phyloP scores from a whole-genome alignment of 2,888 invertebrate genomes.

The Alloplasta piceator region DNA sequence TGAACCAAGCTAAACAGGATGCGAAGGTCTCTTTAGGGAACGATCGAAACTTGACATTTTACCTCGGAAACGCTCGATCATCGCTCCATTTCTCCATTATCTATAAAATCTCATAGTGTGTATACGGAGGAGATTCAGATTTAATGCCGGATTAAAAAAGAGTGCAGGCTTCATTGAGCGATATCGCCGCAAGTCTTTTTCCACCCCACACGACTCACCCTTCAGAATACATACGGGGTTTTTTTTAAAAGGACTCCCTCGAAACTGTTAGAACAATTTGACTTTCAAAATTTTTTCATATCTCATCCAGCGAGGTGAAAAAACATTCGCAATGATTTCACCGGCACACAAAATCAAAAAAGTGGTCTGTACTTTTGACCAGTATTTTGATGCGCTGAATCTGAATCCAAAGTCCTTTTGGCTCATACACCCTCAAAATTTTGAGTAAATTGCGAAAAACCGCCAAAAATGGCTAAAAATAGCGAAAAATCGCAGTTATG shows the following conservation, averaged over 20 bases:
- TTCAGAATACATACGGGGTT: neutral
- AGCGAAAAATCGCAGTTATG: too few species aligned
- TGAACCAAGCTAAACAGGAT: constrained; percentile 18
- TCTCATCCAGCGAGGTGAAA: too few species aligned
- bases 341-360: too few species aligned
- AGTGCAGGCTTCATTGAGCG: constrained; percentile 32
- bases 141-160: constrained; percentile 36
- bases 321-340: too few species aligned
- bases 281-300: constrained; percentile 16
- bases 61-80: constrained; percentile 31
- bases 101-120: neutral
- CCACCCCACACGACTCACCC: neutral
- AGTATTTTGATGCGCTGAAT: too few species aligned
- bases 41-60: constrained; percentile 38
- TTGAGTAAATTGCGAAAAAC: too few species aligned
- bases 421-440: too few species aligned
- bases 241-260: constrained; percentile 18
- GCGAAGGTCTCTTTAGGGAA: neutral
- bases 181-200: constrained; percentile 23
- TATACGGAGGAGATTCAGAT: neutral
- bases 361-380: too few species aligned
- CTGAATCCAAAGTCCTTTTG: too few species aligned
- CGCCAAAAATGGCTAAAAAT: too few species aligned
- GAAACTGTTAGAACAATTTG: constrained; percentile 37
- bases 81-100: constrained; percentile 33